A percentile compares a stretch with the other conserved stretches of the same genome.
Evolutionary conservation across 2,113 vertebrate genomes (phyloP).

Genomic region (Etia nguti): DNA sequence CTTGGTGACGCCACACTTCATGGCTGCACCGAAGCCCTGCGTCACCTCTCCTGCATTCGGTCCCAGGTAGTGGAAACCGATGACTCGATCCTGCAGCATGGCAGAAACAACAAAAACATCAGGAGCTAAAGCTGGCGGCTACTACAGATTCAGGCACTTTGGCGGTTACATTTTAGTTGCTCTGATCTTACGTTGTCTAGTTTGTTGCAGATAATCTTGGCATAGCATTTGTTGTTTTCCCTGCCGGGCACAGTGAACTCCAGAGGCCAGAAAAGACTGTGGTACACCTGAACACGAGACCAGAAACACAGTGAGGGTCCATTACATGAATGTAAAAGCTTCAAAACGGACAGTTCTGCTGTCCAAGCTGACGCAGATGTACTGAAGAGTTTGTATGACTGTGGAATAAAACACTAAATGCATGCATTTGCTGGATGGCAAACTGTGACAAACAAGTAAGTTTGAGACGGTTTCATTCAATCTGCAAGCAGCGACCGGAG

Average conservation of each 20-base stretch:
- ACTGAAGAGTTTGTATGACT: neutral
- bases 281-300: constrained; percentile 77
- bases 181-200: constrained; percentile 76
- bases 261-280: constrained; percentile 92
- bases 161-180: neutral
- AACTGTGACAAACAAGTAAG: neutral
- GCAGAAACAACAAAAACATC: neutral
- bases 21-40: constrained; percentile 89
- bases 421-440: neutral
- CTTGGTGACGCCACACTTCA: constrained; percentile 93
- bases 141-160: neutral
- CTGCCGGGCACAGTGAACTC: constrained; percentile 87
- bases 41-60: constrained; percentile 95
- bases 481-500: neutral
- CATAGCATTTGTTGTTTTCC: constrained; percentile 89
- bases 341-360: accelerated
- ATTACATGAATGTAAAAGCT: neutral
- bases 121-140: accelerated
- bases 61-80: constrained; percentile 92
- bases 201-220: constrained; percentile 91
- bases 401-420: neutral
- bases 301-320: neutral
- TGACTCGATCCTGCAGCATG: constrained; percentile 78
- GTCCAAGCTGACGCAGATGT: neutral
- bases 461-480: neutral